Conservation (phyloP, 2,113 vertebrate genomes). For the Plotosus lineatus region DNA sequence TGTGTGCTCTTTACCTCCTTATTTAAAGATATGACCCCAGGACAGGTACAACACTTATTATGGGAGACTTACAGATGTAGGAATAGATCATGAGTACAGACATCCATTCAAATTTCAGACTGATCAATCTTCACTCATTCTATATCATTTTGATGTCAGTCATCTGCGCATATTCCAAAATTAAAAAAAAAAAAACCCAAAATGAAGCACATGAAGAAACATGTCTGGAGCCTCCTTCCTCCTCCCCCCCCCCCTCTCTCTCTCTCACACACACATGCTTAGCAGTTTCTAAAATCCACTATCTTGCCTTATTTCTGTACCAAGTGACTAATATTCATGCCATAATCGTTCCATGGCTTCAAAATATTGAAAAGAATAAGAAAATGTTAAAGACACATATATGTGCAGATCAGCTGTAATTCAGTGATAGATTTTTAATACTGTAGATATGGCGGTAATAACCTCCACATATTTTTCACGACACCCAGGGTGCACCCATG, state of each 20-base stretch:
- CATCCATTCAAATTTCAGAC: slow-evolving; percentile 45
- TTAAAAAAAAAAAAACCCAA: slow-evolving; percentile 18
- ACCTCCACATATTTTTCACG: slow-evolving; percentile 33
- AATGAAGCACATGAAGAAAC: slow-evolving; percentile 24
- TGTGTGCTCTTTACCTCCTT: slow-evolving; percentile 2
- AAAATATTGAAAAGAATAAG: not conserved
- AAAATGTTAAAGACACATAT: not conserved
- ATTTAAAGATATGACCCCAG: slow-evolving; percentile 16
- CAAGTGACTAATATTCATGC: slow-evolving; percentile 42
- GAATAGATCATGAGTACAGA: slow-evolving; percentile 12
- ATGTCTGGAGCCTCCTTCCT: slow-evolving; percentile 2
- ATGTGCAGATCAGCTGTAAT: slow-evolving; percentile 21
- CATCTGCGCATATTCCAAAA: slow-evolving; percentile 31
- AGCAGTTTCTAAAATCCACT: not conserved
- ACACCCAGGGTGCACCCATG: slow-evolving; percentile 25
- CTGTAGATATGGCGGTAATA: slow-evolving; percentile 49
- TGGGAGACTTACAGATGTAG: slow-evolving; percentile 14
- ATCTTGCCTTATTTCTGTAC: slow-evolving; percentile 26
- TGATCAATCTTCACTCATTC: slow-evolving; percentile 33
- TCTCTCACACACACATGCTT: not conserved
- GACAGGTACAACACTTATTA: not conserved
- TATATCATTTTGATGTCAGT: slow-evolving; percentile 21
- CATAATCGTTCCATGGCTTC: slow-evolving; percentile 47
- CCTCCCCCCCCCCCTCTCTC: not conserved
- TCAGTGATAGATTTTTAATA: slow-evolving; percentile 49